phyloP scores from a whole-genome alignment of 2,888 invertebrate species.

The Drosophila quinaria region DNA sequence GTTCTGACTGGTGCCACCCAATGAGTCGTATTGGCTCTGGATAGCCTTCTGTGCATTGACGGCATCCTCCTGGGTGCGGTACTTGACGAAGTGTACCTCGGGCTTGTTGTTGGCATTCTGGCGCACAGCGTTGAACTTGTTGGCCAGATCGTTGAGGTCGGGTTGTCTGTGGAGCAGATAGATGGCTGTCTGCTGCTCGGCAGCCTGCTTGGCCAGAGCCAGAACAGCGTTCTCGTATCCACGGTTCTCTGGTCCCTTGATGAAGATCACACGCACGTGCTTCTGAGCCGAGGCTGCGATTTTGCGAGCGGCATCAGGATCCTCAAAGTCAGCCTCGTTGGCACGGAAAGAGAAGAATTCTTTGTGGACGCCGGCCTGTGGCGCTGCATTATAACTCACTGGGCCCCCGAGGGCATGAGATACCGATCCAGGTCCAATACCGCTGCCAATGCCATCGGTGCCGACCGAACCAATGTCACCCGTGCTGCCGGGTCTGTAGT shows the following conservation, averaged over 20 bases:
- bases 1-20: slow-evolving; percentile 67
- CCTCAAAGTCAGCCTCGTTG: slow-evolving; percentile 76
- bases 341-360: slow-evolving; percentile 77
- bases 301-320: slow-evolving; percentile 57
- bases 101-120: slow-evolving; percentile 68
- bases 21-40: slow-evolving; percentile 74
- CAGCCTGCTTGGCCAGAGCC: slow-evolving; percentile 78
- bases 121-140: slow-evolving; percentile 74
- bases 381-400: slow-evolving; percentile 53
- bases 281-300: slow-evolving; percentile 70
- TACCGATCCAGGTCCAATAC: slow-evolving; percentile 14
- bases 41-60: slow-evolving; percentile 76
- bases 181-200: slow-evolving; percentile 78
- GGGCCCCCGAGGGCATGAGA: slow-evolving; percentile 49
- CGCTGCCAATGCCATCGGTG: slow-evolving; percentile 20
- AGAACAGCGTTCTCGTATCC: slow-evolving; percentile 77
- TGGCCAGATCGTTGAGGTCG: slow-evolving; percentile 72
- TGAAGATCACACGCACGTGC: slow-evolving; percentile 77
- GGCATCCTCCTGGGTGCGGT: slow-evolving; percentile 79
- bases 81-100: slow-evolving; percentile 81
- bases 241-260: slow-evolving; percentile 79
- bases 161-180: slow-evolving; percentile 79
- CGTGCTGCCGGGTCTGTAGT: slow-evolving; percentile 55
- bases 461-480: slow-evolving; percentile 12
- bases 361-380: slow-evolving; percentile 67